A percentile compares a stretch with the other conserved stretches of the same genome.
Evolutionary conservation across 2,888 invertebrate species (phyloP).

Genomic region (Omphaloscelis lunosa): DNA sequence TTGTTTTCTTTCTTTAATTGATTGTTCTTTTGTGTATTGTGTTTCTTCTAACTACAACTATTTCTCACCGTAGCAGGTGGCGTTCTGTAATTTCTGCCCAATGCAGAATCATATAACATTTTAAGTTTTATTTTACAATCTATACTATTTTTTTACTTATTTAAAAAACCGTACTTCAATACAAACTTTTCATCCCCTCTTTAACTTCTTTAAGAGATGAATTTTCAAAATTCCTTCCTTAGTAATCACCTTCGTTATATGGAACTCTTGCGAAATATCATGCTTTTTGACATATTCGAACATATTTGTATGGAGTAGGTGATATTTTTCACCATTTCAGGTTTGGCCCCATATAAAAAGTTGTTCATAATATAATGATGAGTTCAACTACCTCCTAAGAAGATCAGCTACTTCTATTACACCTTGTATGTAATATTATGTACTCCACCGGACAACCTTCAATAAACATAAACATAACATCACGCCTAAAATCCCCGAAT

Average conservation of each 20-base stretch:
- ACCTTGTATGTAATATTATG: no score
- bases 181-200: background rate
- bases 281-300: background rate
- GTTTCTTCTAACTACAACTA: background rate
- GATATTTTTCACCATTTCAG: background rate
- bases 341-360: no score
- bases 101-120: background rate
- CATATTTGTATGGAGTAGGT: background rate
- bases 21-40: background rate
- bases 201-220: no score
- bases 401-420: background rate
- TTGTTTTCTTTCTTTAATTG: background rate
- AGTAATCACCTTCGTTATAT: background rate
- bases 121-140: background rate
- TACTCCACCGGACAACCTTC: background rate
- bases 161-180: background rate
- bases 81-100: background rate
- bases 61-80: background rate
- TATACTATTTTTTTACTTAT: background rate
- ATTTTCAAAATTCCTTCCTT: background rate
- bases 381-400: background rate
- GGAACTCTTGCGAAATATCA: background rate
- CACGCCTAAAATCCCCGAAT: no score
- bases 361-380: no score
- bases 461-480: background rate